phyloP scores from a whole-genome alignment of 1,140 invertebrate species.

The Sitodiplosis mosellana region DNA sequence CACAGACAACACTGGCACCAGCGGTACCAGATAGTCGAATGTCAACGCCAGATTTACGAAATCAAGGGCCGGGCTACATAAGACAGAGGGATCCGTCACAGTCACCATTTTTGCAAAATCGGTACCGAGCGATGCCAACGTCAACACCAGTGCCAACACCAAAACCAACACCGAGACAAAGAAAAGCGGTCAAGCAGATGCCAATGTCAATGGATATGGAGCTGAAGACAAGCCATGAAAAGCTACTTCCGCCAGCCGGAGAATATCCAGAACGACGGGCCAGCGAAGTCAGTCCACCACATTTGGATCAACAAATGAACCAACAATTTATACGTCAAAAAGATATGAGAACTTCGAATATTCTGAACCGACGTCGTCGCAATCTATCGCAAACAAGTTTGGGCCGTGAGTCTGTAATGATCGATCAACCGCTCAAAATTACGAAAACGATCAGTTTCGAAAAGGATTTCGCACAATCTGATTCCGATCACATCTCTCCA shows the following conservation, averaged over 20 bases:
- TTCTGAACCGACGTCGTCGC: conserved; percentile 3
- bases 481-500: conserved; percentile 6
- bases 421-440: conserved; percentile 10
- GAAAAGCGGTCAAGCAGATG: no score
- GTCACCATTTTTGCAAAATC: background rate
- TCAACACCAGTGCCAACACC: no score
- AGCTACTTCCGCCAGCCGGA: no score
- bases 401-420: background rate
- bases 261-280: no score
- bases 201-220: no score
- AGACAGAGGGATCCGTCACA: background rate
- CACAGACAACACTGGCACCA: no score
- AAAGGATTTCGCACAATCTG: conserved; percentile 18
- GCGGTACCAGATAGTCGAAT: no score
- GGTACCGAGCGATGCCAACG: background rate
- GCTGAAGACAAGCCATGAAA: no score
- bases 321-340: background rate
- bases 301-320: no score
- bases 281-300: no score
- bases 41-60: no score
- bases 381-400: conserved; percentile 17
- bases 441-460: conserved; percentile 26
- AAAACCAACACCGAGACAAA: no score
- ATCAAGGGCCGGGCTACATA: background rate
- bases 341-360: background rate